Evolutionary conservation across 2,113 vertebrate genomes (phyloP), one percentile per base, ranked within the genome.

Genomic region (Cyanoramphus novaezelandiae): DNA sequence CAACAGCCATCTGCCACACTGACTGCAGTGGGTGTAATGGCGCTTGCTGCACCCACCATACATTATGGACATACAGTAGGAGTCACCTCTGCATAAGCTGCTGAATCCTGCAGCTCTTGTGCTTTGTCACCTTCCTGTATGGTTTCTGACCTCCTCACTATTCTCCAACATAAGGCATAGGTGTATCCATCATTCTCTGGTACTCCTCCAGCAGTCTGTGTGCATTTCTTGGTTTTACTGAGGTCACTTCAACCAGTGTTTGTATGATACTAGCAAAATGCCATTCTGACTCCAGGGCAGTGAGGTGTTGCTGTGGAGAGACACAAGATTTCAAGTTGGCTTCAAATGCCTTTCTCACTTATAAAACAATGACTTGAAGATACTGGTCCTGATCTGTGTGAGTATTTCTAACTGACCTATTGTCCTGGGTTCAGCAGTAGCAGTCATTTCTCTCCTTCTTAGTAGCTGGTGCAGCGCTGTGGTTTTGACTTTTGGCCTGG

Each of bases 21-120:
- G 23, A 9, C 33, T 1, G 4, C 11, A 6, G 17, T 0, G 2
- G 15, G 7, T 46, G 7, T 5, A 19, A 27, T 1, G 2, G 39
- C 0, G 1, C 18, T 35, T 4, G 53, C 24, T 35, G 28, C 0
- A 0, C 27, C n/a, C 0, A 0, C 3, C 43, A 13, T 43, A 7
- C 43, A 9, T 9, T 37, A 0, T 14, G 33, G 43, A 10, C 57
- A 23, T 6, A n/a, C 13, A 59, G 9, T n/a, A 15, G 33, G 20
- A 37, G 39, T 8, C 44, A 23, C 6, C 2, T 6, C 6, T 9
- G 5, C 39, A 25, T 15, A 14, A 12, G 9, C 7, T 41, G 15
- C 3, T 31, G 13, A 69, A 69, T 52, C 29, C 28, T 25, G 11
- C 11, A 46, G 19, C 11, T 79, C 13, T 20, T 33, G 6, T 7